These are phyloP conservation scores for Microtus ochrogaster DNA, from an alignment of 2,113 vertebrate genomes.

Conservation along the genomic window DNA sequence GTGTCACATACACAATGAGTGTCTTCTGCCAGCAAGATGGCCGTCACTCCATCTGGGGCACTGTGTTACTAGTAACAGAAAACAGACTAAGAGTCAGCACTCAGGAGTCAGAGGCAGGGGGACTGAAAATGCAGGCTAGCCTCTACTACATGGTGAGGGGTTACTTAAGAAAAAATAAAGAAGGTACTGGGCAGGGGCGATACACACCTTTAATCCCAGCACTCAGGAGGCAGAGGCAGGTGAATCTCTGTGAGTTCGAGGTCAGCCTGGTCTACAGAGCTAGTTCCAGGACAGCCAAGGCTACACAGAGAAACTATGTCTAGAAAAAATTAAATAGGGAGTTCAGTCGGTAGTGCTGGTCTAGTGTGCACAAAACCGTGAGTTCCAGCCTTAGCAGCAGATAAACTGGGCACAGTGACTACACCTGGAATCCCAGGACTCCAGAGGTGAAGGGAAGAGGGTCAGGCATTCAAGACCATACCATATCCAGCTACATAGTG, in stretches of 20 bases:
- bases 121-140: neutral
- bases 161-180: neutral
- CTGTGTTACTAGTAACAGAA: neutral
- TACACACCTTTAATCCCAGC: neutral
- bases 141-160: neutral
- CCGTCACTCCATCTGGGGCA: fast-evolving
- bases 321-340: neutral
- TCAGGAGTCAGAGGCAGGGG: neutral
- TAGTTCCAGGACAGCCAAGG: neutral
- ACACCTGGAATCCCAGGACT: neutral
- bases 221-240: neutral
- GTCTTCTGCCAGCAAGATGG: neutral
- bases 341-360: neutral
- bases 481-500: neutral
- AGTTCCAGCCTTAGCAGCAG: neutral
- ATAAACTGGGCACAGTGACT: neutral
- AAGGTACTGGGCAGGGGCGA: neutral
- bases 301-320: neutral
- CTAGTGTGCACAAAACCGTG: neutral
- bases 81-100: neutral
- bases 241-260: neutral
- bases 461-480: neutral
- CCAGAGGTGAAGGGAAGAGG: neutral
- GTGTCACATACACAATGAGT: fast-evolving
- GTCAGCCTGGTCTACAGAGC: neutral